These are phyloP conservation scores for Halcyon leucocephala DNA, from an alignment of 2,797 vertebrate species.

Conservation along the genomic window DNA sequence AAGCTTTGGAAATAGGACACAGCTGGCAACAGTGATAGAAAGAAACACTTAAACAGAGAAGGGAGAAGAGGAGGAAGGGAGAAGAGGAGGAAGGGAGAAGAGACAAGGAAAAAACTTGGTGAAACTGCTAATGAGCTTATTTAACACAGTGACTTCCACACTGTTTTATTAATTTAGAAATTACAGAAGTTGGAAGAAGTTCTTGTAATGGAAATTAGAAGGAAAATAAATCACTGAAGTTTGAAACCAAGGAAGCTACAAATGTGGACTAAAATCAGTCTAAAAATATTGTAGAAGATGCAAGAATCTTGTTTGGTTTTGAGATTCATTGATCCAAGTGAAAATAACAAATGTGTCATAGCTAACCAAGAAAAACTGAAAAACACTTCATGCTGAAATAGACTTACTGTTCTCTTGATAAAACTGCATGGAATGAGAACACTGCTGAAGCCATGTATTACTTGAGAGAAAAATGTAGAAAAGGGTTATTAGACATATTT, in stretches of 20 bases:
- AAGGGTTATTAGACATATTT: background rate
- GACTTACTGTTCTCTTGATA: background rate
- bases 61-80: too few species aligned
- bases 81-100: background rate
- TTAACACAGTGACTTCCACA: background rate
- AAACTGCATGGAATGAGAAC: background rate
- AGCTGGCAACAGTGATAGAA: constrained; percentile 50
- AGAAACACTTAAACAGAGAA: background rate
- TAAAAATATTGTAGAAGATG: background rate
- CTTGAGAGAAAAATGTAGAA: background rate
- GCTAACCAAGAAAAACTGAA: background rate
- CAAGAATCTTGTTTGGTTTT: background rate
- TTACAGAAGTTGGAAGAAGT: background rate
- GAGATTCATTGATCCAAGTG: background rate
- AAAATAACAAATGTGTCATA: background rate
- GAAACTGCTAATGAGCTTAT: constrained; percentile 17
- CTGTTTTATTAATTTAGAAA: background rate
- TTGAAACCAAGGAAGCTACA: background rate
- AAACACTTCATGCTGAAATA: background rate
- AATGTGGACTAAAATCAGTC: background rate
- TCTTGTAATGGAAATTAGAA: background rate
- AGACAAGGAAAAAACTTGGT: background rate
- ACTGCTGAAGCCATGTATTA: background rate
- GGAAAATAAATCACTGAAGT: background rate
- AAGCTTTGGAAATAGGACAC: constrained; percentile 66